These are phyloP conservation scores for Podotricha telesiphe DNA, from an alignment of 2,888 invertebrate species.

Conservation along the genomic window DNA sequence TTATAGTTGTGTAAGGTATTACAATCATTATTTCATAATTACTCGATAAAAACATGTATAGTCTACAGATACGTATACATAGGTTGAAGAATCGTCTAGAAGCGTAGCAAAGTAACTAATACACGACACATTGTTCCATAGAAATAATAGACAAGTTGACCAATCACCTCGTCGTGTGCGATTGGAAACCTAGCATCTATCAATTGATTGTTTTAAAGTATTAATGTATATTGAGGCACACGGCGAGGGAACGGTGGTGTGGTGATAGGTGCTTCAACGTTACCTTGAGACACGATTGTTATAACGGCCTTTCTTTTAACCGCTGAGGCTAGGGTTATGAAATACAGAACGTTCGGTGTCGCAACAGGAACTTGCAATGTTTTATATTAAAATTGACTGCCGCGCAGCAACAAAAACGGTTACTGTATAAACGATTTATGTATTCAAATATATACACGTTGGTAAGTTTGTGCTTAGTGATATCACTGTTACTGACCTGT, in stretches of 20 bases:
- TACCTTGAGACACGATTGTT: slow-evolving; percentile 44
- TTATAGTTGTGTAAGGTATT: neutral
- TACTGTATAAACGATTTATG: neutral
- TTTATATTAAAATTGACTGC: slow-evolving; percentile 12
- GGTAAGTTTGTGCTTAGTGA: neutral
- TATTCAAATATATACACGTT: neutral
- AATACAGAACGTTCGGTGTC: slow-evolving; percentile 35
- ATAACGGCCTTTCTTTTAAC: slow-evolving; percentile 43
- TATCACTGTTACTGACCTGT: slow-evolving; percentile 69
- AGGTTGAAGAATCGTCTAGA: slow-evolving; percentile 12
- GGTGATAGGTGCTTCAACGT: slow-evolving; percentile 41
- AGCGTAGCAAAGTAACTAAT: slow-evolving; percentile 11
- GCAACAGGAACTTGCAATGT: slow-evolving; percentile 26
- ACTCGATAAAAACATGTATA: slow-evolving; percentile 3
- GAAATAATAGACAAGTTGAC: slow-evolving; percentile 22
- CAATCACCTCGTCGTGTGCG: slow-evolving; percentile 28
- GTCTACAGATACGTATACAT: neutral
- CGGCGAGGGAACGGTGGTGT: slow-evolving; percentile 32
- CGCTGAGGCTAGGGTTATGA: slow-evolving; percentile 38
- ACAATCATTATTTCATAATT: slow-evolving; percentile 6
- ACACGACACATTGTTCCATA: slow-evolving; percentile 26
- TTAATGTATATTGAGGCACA: slow-evolving; percentile 34
- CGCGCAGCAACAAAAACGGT: neutral
- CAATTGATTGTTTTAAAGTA: slow-evolving; percentile 30
- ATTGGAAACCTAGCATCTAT: slow-evolving; percentile 33